Evolutionary conservation across 2,888 invertebrate species (phyloP), one percentile per base, ranked within the genome.

Genomic region (Tetrapedia diversipes): DNA sequence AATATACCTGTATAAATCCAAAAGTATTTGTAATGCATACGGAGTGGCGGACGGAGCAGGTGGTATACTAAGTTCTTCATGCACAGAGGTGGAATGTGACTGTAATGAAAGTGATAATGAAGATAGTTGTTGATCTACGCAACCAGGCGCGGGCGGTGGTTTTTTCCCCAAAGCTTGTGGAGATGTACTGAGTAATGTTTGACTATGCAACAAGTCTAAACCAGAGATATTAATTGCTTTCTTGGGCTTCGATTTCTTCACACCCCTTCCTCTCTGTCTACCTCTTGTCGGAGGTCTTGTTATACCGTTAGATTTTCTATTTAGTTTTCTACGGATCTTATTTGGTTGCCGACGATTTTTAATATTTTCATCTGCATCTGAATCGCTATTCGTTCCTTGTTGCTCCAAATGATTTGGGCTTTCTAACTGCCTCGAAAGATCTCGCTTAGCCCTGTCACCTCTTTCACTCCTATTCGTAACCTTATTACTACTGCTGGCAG

Each of bases 41-140:
- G 97, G 97, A 64, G 97, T 96, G 78, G 94, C 95, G 85, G 95
- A 93, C 45, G 97, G 96, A 78, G 95, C 94, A 77, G 94, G 93
- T 59, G 97, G 97, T 91, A 97, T 96, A 86, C 96, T 96, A 85
- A 97, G 92, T 92, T 97, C 97, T 67, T 95, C 95, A 91, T 98
- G 97, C 77, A 96, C 94, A 56, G 93, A 93, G 29, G 93, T 92
- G 74, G 95, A 93, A 89, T 95, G 95, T 89, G 95, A 93, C 86
- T 94, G 93, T 66, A 95, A 93, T 49, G 96, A 95, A 27, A 91
- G 83, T 63, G 93, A 93, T 64, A 97, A 93, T 53, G 96, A 95
- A 4, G 97, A 97, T 73, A 98, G 92, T 84, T 97, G 97, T 91
- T 98, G 97, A 92, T 97, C 98, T 72, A 98, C 96, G 90, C 97